Evolutionary conservation across 1,140 invertebrate species (phyloP), one percentile per base, ranked within the genome.

Genomic region (Acromyrmex echinatior): DNA sequence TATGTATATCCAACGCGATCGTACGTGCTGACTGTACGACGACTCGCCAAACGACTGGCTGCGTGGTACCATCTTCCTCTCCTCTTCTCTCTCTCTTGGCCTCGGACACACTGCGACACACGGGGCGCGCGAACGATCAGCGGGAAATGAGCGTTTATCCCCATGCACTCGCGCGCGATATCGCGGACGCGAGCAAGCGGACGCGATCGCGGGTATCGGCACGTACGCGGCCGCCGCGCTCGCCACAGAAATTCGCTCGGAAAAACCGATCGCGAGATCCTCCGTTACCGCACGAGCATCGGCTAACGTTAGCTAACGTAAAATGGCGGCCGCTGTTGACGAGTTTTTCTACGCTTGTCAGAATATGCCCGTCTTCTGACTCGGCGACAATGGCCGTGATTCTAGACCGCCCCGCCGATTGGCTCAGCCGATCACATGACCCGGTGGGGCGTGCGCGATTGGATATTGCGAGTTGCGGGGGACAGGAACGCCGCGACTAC

Each of bases 301-400:
- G 96, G 96, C 93, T 62, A 96, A 96, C 96, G 96, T 97, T 96
- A 96, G 96, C 93, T 76, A 96, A 96, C 96, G 96, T 97, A 98
- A 98, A 97, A 98, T 98, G 97, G 97, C 97, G 97, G 97, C 97
- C 91, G 94, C 93, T 98, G 97, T 98, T 98, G 97, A 97, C 97
- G 97, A 97, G 97, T 98, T 98, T 97, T 97, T 97, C 97, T 98
- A 97, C 97, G 97, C 97, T 98, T 97, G 97, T 98, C 97, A 98
- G 97, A 97, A 97, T 96, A 97, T 97, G 96, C 96, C 97, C 97
- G 97, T 60, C 70, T 73, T 97, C 96, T 96, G 93, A 97, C 97
- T 97, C 96, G 96, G 92, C 91, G 88, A 92, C 87, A 86, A 60
- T 79, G 88, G 93, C 94, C 97, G 97, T 96, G 96, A 97, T 96